These are phyloP conservation scores for Aplochiton taeniatus DNA, from an alignment of 2,797 vertebrate genomes.

Conservation along the genomic window DNA sequence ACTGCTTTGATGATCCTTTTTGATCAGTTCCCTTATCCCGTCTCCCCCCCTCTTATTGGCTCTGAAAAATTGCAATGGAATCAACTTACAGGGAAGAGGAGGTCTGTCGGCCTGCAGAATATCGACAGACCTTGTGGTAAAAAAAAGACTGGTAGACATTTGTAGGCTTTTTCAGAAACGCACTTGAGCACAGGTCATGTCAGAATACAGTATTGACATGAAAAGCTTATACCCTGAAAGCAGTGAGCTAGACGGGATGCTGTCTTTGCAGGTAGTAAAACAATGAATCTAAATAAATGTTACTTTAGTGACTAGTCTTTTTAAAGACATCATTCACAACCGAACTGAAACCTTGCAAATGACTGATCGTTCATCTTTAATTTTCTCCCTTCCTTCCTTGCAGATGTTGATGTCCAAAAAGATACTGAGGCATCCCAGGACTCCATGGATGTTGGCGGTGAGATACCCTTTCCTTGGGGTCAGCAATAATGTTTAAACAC, in stretches of 20 bases:
- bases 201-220: not conserved
- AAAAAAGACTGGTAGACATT: conserved; percentile 35
- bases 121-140: conserved; percentile 49
- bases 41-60: conserved; percentile 56
- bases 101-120: conserved; percentile 50
- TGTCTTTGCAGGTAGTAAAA: no score
- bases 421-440: conserved; percentile 3
- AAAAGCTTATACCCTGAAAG: no score
- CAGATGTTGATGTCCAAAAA: conserved; percentile 18
- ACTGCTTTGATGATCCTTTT: conserved; percentile 77
- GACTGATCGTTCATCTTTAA: not conserved
- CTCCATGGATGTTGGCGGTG: conserved; percentile 30
- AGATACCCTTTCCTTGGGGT: not conserved
- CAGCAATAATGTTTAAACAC: not conserved
- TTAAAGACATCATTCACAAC: no score
- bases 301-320: no score
- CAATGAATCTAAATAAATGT: no score
- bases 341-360: no score
- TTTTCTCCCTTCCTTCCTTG: not conserved
- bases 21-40: conserved; percentile 67
- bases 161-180: conserved; percentile 18
- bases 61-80: conserved; percentile 53
- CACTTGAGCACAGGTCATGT: not conserved
- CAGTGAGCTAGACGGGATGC: no score
- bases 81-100: conserved; percentile 43